phyloP scores from a whole-genome alignment of 2,113 vertebrate species.

The Antechinus flavipes region DNA sequence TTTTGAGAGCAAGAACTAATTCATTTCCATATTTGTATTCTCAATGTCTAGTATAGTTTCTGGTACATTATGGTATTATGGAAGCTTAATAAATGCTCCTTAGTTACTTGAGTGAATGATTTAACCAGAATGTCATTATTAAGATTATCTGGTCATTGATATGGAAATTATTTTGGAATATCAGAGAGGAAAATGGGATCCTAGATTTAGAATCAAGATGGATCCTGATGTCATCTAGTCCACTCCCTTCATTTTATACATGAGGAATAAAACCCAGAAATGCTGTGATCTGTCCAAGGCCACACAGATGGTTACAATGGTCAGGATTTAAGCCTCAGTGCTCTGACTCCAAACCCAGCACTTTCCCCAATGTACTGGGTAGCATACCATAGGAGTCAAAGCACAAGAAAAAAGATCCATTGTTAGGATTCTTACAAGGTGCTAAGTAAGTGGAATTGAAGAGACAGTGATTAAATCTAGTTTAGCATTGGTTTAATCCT shows the following conservation, averaged over 20 bases:
- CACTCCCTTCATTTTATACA: not conserved
- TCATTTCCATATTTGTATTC: not conserved
- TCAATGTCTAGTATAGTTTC: not conserved
- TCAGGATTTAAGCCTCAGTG: not conserved
- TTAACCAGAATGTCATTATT: not conserved
- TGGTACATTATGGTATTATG: not conserved
- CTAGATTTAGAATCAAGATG: no score
- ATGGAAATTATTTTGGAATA: not conserved
- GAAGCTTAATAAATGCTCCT: not conserved
- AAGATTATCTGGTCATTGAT: not conserved
- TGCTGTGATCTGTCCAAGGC: not conserved
- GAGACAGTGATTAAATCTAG: no score
- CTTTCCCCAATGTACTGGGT: not conserved
- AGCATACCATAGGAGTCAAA: not conserved
- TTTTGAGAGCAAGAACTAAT: not conserved
- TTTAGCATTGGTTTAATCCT: no score
- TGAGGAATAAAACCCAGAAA: not conserved
- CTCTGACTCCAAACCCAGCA: no score
- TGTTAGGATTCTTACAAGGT: no score
- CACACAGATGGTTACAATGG: not conserved
- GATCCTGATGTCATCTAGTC: not conserved
- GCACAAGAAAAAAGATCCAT: not conserved
- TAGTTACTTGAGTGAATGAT: not conserved
- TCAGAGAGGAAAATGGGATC: not conserved
- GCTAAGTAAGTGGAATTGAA: no score